Evolutionary conservation across 2,113 vertebrate genomes (phyloP).

Genomic region (Empidonax traillii): DNA sequence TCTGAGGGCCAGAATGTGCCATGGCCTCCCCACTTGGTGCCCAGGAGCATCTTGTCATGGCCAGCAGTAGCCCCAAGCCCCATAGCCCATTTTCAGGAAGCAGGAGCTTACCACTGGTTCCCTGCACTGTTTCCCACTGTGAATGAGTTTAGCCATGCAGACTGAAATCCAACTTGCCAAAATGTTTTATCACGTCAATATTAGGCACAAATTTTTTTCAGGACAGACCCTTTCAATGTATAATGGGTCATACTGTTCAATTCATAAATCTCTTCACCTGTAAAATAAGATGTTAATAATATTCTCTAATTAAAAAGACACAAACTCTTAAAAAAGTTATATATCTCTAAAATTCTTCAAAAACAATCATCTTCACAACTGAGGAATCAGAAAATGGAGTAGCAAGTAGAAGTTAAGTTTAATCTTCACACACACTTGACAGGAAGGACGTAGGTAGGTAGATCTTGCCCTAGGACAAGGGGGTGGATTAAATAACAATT

Average conservation of each 20-base stretch:
- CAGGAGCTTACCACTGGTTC: rapidly evolving
- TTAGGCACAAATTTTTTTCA: background rate
- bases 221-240: background rate
- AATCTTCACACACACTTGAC: background rate
- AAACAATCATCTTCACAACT: background rate
- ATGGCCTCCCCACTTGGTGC: rapidly evolving
- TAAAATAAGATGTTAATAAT: background rate
- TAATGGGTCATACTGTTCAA: background rate
- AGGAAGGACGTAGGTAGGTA: background rate
- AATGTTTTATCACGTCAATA: background rate
- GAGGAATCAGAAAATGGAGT: constrained; percentile 5
- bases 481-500: background rate
- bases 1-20: rapidly evolving
- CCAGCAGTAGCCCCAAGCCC: background rate
- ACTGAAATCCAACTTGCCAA: background rate
- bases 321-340: background rate
- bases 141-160: background rate
- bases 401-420: background rate
- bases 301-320: background rate
- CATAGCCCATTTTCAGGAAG: background rate
- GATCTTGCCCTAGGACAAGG: background rate
- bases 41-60: rapidly evolving
- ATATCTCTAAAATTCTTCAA: background rate
- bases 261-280: background rate
- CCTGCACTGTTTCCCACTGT: background rate